Percentiles rank a stretch among this genome's conserved stretches.
Conservation (phyloP, 2,888 invertebrate genomes). For the Drosophila hamatofila region DNA sequence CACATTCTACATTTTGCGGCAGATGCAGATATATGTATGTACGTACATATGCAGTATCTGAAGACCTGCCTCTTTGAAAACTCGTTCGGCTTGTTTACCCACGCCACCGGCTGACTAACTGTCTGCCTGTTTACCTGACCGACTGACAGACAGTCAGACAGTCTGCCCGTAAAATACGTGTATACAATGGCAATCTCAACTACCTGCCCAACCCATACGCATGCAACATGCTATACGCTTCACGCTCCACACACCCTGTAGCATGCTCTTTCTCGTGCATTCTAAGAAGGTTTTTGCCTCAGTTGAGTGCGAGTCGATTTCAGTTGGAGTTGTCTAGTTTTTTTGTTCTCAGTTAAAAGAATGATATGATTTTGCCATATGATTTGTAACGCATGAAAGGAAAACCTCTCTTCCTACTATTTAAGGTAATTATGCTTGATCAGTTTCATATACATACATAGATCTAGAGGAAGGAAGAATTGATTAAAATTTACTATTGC, state of each 20-base stretch:
- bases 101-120: conserved; percentile 43
- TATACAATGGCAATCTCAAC: conserved; percentile 31
- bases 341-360: not conserved
- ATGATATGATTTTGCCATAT: not conserved
- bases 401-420: not conserved
- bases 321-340: conserved; percentile 2
- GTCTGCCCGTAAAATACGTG: conserved; percentile 15
- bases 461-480: not conserved
- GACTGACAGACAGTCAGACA: conserved; percentile 14
- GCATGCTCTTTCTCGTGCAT: conserved; percentile 28
- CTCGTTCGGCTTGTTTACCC: conserved; percentile 74
- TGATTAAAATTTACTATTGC: not conserved
- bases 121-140: conserved; percentile 16
- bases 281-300: conserved; percentile 40
- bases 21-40: conserved; percentile 41
- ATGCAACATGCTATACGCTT: conserved; percentile 42
- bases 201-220: conserved; percentile 58
- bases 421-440: not conserved
- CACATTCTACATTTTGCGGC: conserved; percentile 60
- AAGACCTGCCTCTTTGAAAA: conserved; percentile 45
- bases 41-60: conserved; percentile 49
- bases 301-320: conserved; percentile 22
- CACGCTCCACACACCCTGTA: conserved; percentile 4
- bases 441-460: not conserved
- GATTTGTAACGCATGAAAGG: not conserved